These are phyloP conservation scores for Uloborus diversus DNA, from an alignment of 1,140 invertebrate species.

Conservation along the genomic window DNA sequence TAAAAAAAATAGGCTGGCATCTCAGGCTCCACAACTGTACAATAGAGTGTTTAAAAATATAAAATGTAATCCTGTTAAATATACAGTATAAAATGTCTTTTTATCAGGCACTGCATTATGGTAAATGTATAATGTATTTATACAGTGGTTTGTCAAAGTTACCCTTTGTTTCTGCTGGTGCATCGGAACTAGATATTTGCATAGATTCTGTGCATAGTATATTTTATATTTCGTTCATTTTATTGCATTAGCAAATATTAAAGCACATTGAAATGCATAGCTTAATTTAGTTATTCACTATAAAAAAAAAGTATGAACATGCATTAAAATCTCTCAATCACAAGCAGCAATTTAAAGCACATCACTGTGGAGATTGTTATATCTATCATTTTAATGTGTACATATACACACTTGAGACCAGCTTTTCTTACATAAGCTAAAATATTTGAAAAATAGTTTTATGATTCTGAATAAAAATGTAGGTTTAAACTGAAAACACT, in stretches of 20 bases:
- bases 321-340: no score
- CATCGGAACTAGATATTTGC: no score
- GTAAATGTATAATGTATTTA: constrained; percentile 35
- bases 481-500: no score
- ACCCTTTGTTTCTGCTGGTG: constrained; percentile 1
- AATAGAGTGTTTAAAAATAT: constrained; percentile 52
- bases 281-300: background rate
- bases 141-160: constrained; percentile 20
- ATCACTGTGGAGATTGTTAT: no score
- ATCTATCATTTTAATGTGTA: no score
- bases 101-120: constrained; percentile 47
- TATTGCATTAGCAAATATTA: background rate
- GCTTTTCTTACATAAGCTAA: no score
- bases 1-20: constrained; percentile 51
- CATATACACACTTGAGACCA: no score
- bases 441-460: no score
- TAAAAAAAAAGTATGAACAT: background rate
- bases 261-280: background rate
- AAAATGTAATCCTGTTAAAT: constrained; percentile 48
- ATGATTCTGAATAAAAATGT: no score
- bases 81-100: constrained; percentile 52
- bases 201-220: background rate
- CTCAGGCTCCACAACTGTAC: constrained; percentile 21
- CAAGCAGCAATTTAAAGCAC: no score
- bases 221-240: background rate